Evolutionary conservation across 2,113 vertebrate genomes (phyloP).

Genomic region (Rhodinocichla rosea): DNA sequence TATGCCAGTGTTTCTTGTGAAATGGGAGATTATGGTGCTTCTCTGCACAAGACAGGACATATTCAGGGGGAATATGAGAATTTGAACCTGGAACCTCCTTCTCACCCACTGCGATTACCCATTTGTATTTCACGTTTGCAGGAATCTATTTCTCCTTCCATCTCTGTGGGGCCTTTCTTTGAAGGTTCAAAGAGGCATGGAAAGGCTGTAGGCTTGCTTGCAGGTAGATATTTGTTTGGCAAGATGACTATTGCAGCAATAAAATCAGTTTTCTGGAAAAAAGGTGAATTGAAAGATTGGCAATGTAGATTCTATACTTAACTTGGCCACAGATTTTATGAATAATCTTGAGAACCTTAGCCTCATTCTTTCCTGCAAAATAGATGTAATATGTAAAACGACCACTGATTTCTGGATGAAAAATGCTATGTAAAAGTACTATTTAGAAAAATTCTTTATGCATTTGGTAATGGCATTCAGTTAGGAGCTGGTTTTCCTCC

Average conservation of each 20-base stretch:
- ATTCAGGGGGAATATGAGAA: neutral
- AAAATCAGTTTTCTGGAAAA: neutral
- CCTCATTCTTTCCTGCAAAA: neutral
- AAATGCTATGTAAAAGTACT: neutral
- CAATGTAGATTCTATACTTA: neutral
- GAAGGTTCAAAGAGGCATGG: neutral
- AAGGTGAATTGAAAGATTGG: neutral
- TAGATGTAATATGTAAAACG: neutral
- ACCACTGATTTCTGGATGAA: neutral
- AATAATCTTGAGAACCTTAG: neutral
- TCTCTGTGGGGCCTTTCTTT: neutral
- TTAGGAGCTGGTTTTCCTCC: neutral
- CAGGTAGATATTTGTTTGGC: neutral
- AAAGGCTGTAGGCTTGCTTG: neutral
- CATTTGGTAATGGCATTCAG: neutral
- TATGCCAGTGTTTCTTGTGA: neutral
- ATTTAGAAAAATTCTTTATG: neutral
- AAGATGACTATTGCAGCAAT: neutral
- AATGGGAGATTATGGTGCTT: neutral
- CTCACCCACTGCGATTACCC: neutral
- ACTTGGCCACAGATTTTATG: neutral
- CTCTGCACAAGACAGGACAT: neutral
- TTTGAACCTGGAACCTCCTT: neutral
- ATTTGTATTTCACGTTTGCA: neutral
- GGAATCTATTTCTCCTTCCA: neutral